Percentiles rank a stretch among this genome's conserved stretches.
phyloP scores from a whole-genome alignment of 2,888 invertebrate species.

The Cheilosia grossa region DNA sequence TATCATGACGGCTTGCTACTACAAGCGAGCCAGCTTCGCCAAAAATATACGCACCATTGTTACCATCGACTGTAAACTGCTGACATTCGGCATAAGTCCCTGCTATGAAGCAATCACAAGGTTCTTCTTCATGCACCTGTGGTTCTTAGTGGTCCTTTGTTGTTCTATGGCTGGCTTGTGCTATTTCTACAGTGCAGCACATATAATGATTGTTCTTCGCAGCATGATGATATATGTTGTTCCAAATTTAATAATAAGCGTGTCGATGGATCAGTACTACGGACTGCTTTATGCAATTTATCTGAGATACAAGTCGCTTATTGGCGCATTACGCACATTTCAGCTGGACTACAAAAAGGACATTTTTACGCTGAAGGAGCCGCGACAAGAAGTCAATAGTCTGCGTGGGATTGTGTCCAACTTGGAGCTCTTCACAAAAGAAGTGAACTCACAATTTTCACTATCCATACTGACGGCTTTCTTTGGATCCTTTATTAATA shows the following conservation, averaged over 20 bases:
- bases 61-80: constrained; percentile 74
- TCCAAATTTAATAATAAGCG: constrained; percentile 76
- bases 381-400: constrained; percentile 36
- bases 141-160: constrained; percentile 59
- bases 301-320: constrained; percentile 65
- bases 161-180: constrained; percentile 33
- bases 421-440: constrained; percentile 74
- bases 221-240: constrained; percentile 67
- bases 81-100: constrained; percentile 44
- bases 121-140: constrained; percentile 69
- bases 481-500: constrained; percentile 76
- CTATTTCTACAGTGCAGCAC: constrained; percentile 62
- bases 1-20: constrained; percentile 58
- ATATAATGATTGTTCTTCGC: constrained; percentile 26
- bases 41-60: constrained; percentile 61
- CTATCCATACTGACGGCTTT: constrained; percentile 73
- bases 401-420: constrained; percentile 71
- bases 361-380: constrained; percentile 30
- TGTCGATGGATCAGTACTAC: constrained; percentile 77
- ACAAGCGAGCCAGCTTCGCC: constrained; percentile 44
- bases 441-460: constrained; percentile 74
- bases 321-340: constrained; percentile 44
- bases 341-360: constrained; percentile 41
- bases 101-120: constrained; percentile 10
- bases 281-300: constrained; percentile 68